These are phyloP conservation scores for Cyanistes caeruleus DNA, from an alignment of 2,113 vertebrate species.

Conservation along the genomic window DNA sequence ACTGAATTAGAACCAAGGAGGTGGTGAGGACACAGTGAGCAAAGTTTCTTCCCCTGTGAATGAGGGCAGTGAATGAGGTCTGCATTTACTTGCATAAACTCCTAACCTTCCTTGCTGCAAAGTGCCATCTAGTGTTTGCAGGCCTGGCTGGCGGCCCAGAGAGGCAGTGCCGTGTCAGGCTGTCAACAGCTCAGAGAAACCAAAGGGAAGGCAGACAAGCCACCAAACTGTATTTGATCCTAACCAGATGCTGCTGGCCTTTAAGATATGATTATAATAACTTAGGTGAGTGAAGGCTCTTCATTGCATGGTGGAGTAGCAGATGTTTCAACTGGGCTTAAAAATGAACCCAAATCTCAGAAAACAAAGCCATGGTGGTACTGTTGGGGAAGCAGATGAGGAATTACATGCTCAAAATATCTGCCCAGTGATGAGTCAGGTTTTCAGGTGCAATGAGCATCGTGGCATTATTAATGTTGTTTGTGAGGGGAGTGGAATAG, in stretches of 20 bases:
- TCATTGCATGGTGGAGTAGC: background rate
- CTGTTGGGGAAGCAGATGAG: background rate
- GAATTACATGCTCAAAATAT: background rate
- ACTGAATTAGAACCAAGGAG: background rate
- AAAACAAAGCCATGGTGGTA: accelerated
- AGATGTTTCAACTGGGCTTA: background rate
- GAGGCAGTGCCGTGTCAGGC: background rate
- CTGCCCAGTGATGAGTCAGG: background rate
- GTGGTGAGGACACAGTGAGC: background rate
- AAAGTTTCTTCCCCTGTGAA: background rate
- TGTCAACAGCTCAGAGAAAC: background rate
- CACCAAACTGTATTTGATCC: background rate
- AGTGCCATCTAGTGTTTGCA: constrained; percentile 75
- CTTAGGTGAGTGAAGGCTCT: background rate
- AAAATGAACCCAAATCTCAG: background rate
- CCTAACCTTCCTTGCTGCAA: constrained; percentile 62
- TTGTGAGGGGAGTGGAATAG: background rate
- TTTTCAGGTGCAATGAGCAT: background rate
- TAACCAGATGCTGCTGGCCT: background rate
- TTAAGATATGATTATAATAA: background rate
- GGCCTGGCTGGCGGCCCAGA: background rate
- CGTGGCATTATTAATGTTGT: background rate
- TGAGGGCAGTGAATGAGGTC: background rate
- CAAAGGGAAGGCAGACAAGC: background rate
- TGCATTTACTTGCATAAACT: background rate